Evolutionary conservation across 2,797 vertebrate species (phyloP), one percentile per base, ranked within the genome.

Genomic region (Eulemur coronatus): DNA sequence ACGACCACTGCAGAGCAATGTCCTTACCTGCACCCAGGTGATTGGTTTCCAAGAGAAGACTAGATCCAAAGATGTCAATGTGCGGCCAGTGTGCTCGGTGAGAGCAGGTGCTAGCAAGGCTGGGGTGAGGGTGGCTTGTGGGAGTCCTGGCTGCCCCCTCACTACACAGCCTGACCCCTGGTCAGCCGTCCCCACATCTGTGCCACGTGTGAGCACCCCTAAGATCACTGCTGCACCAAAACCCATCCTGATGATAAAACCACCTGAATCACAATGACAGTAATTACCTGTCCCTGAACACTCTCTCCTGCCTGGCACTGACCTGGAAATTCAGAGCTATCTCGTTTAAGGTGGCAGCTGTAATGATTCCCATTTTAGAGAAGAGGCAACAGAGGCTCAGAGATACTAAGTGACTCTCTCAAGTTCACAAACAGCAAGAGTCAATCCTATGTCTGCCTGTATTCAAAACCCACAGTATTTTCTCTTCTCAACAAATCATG

Each of bases 201-300:
- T 12, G 41, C 6, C 35, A 35, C 0, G 30, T 43, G 33, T 67
- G 55, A 59, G 28, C 0, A 55, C 35, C 52, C 30, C 50, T 26
- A 14, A 41, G 38, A 43, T 35, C 33, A 5, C 14, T 18, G 33
- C 4, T 35, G 10, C 41, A 7, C 38, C 89, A 46, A 63, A 55
- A n/a, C 26, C 13, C 24, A 78, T 3, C 15, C 61, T 26, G 63
- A 20, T 2, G 50, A n/a, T 1, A 61, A 93, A 91, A 73, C 14
- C n/a, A 46, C 28, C n/a, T 0, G 0, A 43, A 48, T 38, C 26
- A 67, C 9, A 33, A 11, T 6, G 12, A 48, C 1, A 7, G 4
- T 24, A 50, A 65, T 67, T 50, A 52, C 80, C 57, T 18, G 57
- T 17, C 80, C 59, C 4, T 52, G 43, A 86, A 28, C 22, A 5